Conservation (phyloP, 1,140 invertebrate species). For the Eriosoma lanigerum region DNA sequence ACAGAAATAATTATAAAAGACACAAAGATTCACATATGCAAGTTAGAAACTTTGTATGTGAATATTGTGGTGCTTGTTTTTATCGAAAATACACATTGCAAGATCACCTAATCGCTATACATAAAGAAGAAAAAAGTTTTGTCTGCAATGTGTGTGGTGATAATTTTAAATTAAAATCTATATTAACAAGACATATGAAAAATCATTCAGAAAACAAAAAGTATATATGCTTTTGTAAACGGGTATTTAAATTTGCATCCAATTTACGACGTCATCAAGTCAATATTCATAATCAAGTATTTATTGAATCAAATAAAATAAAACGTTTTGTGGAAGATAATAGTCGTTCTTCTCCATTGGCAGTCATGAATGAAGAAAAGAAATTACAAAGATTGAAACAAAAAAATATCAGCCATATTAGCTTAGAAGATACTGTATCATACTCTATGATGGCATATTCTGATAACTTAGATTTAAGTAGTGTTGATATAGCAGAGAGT, state of each 20-base stretch:
- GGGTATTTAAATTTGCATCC: slow-evolving; percentile 34
- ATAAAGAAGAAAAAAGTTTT: slow-evolving; percentile 46
- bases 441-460: slow-evolving; percentile 33
- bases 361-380: slow-evolving; percentile 34
- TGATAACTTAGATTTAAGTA: slow-evolving; percentile 48
- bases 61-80: slow-evolving; percentile 46
- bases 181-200: slow-evolving; percentile 36
- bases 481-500: slow-evolving; percentile 37
- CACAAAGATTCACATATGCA: slow-evolving; percentile 44
- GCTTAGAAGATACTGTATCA: slow-evolving; percentile 9
- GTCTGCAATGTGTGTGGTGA: slow-evolving; percentile 31
- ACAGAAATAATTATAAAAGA: slow-evolving; percentile 40
- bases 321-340: slow-evolving; percentile 42
- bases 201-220: slow-evolving; percentile 33
- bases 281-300: slow-evolving; percentile 32
- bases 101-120: slow-evolving; percentile 29
- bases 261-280: slow-evolving; percentile 47
- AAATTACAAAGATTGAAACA: slow-evolving; percentile 29
- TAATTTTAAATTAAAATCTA: slow-evolving; percentile 44
- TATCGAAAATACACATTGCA: slow-evolving; percentile 15
- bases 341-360: slow-evolving; percentile 25
- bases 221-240: slow-evolving; percentile 19
- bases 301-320: neutral
- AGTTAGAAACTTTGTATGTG: slow-evolving; percentile 40
- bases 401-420: neutral